phyloP scores from a whole-genome alignment of 2,888 invertebrate species.

The Pandemis heparana region DNA sequence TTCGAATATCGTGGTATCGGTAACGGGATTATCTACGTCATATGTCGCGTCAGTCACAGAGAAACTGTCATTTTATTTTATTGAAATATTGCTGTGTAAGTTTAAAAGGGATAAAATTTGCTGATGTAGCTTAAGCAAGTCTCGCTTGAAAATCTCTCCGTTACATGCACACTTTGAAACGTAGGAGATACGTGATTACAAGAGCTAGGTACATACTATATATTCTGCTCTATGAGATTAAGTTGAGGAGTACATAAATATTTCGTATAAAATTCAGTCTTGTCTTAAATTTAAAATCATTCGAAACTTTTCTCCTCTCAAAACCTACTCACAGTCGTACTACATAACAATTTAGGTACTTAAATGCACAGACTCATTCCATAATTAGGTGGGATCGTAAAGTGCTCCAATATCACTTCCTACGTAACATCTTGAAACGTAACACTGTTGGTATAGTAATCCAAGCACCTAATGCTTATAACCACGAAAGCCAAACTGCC shows the following conservation, averaged over 20 bases:
- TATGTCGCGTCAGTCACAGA: background rate
- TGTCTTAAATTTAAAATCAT: too few species aligned
- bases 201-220: too few species aligned
- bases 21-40: constrained; percentile 5
- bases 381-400: background rate
- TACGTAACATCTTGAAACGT: constrained; percentile 5
- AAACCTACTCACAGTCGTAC: too few species aligned
- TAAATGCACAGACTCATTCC: background rate
- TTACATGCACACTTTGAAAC: background rate
- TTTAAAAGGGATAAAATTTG: background rate
- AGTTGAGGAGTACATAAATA: too few species aligned
- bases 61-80: background rate
- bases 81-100: background rate
- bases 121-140: too few species aligned
- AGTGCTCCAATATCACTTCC: background rate
- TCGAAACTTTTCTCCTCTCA: too few species aligned
- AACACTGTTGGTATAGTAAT: background rate
- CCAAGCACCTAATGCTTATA: background rate
- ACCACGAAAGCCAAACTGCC: constrained; percentile 4
- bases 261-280: too few species aligned
- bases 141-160: background rate
- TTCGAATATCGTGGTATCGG: background rate
- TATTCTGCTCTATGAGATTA: too few species aligned
- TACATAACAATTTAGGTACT: too few species aligned
- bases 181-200: too few species aligned